Percentiles rank a stretch among this genome's conserved stretches.
Conservation (phyloP, 35 echinoderm and acorn worm genomes). For the Heliocidaris erythrogramma region DNA sequence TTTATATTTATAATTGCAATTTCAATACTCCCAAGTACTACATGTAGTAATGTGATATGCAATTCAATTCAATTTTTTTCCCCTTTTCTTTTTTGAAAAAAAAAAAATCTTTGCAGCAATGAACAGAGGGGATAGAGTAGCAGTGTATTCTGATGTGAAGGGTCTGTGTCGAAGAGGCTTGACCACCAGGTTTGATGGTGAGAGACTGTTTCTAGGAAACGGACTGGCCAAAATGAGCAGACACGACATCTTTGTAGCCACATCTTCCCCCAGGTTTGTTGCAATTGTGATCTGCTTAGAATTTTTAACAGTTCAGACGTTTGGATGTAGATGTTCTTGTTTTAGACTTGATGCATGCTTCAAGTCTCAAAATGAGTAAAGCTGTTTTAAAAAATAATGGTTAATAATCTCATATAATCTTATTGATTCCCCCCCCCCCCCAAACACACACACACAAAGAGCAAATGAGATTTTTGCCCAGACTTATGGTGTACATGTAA, state of each 20-base stretch:
- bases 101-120: constrained; percentile 29
- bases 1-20: too few species aligned
- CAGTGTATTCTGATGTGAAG: constrained; percentile 81
- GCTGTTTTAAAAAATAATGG: too few species aligned
- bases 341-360: not conserved
- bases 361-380: not conserved
- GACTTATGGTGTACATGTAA: too few species aligned
- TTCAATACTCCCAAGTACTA: too few species aligned
- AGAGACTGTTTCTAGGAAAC: constrained; percentile 83
- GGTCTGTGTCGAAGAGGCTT: constrained; percentile 78
- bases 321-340: not conserved
- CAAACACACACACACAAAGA: not conserved
- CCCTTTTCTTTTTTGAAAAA: not conserved
- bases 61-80: not conserved
- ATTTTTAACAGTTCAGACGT: not conserved
- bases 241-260: constrained; percentile 75
- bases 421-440: too few species aligned
- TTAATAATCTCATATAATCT: too few species aligned
- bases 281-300: not conserved
- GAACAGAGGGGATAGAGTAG: constrained; percentile 70
- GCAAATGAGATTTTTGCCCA: too few species aligned
- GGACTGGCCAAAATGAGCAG: constrained; percentile 65
- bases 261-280: constrained; percentile 60
- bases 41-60: too few species aligned
- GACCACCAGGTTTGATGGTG: constrained; percentile 59